phyloP scores from a whole-genome alignment of 2,113 vertebrate species.

The Ranitomeya variabilis region DNA sequence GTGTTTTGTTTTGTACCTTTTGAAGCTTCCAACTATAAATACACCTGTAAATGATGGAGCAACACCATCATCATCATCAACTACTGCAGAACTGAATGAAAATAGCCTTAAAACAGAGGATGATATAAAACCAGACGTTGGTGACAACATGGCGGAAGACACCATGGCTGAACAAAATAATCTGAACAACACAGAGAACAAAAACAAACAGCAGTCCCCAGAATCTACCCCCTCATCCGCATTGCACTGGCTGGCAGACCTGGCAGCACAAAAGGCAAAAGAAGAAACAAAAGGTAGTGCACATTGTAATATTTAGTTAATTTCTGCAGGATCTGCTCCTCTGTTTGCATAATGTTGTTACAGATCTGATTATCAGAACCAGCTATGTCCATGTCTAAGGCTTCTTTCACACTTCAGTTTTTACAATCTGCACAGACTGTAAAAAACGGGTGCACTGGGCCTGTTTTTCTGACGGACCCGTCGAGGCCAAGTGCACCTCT shows the following conservation, averaged over 20 bases:
- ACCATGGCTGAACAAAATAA: constrained; percentile 68
- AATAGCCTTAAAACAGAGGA: constrained; percentile 28
- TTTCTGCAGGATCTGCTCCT: neutral
- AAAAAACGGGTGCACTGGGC: too few species aligned
- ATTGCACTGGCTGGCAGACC: constrained; percentile 95
- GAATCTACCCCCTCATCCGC: constrained; percentile 89
- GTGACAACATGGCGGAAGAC: constrained; percentile 69
- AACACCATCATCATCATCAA: neutral
- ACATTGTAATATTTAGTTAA: neutral
- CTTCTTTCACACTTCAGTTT: too few species aligned
- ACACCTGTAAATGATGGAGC: neutral
- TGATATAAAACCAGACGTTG: constrained; percentile 59
- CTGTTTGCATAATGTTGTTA: too few species aligned
- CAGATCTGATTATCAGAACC: too few species aligned
- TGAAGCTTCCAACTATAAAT: constrained; percentile 42
- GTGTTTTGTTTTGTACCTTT: neutral
- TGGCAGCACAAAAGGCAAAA: constrained; percentile 96
- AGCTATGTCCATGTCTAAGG: too few species aligned
- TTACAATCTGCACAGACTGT: too few species aligned
- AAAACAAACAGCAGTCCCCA: constrained; percentile 76
- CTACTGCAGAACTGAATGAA: constrained; percentile 8
- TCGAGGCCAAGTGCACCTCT: too few species aligned
- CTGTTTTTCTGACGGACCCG: too few species aligned
- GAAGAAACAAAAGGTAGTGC: constrained; percentile 92
- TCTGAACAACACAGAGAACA: constrained; percentile 72